phyloP scores from a whole-genome alignment of 2,888 invertebrate species.

The Neoscelio sp. region DNA sequence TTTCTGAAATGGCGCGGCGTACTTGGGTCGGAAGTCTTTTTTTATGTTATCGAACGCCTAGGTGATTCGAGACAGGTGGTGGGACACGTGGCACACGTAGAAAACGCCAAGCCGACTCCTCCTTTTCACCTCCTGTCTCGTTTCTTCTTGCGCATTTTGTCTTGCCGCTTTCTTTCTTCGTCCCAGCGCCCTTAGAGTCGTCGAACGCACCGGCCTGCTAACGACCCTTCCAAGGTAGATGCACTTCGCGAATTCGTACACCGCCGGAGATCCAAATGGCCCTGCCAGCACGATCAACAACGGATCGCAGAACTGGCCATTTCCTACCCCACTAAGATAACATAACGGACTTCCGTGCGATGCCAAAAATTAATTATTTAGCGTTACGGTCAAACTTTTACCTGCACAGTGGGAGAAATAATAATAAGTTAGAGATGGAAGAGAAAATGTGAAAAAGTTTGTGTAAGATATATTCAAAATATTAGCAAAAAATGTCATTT shows the following conservation, averaged over 20 bases:
- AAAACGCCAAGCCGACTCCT: conserved; percentile 54
- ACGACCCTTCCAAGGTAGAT: conserved; percentile 37
- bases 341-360: conserved; percentile 1
- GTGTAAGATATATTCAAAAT: too few species aligned
- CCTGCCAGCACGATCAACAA: conserved; percentile 7
- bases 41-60: conserved; percentile 59
- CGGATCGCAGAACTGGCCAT: neutral
- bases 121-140: conserved; percentile 40
- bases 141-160: conserved; percentile 34
- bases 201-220: conserved; percentile 21
- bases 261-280: conserved; percentile 21
- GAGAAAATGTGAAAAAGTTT: too few species aligned
- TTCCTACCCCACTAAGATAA: conserved; percentile 25
- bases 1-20: conserved; percentile 26
- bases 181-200: conserved; percentile 18
- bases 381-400: too few species aligned
- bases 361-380: too few species aligned
- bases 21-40: conserved; percentile 41
- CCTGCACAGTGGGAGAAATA: too few species aligned
- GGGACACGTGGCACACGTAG: conserved; percentile 64
- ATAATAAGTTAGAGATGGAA: too few species aligned
- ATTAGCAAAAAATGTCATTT: too few species aligned
- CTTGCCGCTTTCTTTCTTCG: conserved; percentile 45
- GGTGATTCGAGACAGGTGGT: conserved; percentile 60
- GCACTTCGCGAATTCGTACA: conserved; percentile 28